Evolutionary conservation across 1,140 invertebrate species (phyloP).

Genomic region (Drosophila lacteicornis): DNA sequence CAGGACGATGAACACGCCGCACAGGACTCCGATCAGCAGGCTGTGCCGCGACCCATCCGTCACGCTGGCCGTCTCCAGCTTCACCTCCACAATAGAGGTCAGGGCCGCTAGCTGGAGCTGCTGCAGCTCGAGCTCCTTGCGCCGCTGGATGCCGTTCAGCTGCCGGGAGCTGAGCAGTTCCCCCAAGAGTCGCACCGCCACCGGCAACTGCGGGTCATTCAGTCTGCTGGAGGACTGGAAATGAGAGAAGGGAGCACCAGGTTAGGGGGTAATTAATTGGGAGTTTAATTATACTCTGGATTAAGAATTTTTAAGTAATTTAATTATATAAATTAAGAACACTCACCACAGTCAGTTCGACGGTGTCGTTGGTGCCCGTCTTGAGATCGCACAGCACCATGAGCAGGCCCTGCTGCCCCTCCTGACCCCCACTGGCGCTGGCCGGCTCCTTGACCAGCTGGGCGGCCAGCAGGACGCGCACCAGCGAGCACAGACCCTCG

Average conservation of each 20-base stretch:
- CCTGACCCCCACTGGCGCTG: slow-evolving; percentile 8
- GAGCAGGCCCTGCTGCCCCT: slow-evolving; percentile 85
- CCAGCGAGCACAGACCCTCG: slow-evolving; percentile 89
- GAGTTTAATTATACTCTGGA: not conserved
- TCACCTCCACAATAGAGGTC: slow-evolving; percentile 92
- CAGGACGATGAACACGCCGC: slow-evolving; percentile 85
- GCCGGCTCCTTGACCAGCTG: slow-evolving; percentile 83
- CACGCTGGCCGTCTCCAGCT: slow-evolving; percentile 85
- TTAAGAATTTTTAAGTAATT: no score
- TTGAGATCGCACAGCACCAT: slow-evolving; percentile 93
- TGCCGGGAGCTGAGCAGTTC: slow-evolving; percentile 90
- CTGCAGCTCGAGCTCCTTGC: slow-evolving; percentile 81
- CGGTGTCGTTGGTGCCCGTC: slow-evolving; percentile 90
- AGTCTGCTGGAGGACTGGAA: slow-evolving; percentile 85
- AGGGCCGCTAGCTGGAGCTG: slow-evolving; percentile 88
- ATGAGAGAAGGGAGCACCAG: not conserved
- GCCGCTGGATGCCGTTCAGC: slow-evolving; percentile 64
- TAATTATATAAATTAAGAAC: no score
- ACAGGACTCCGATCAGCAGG: slow-evolving; percentile 86
- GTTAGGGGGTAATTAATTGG: not conserved
- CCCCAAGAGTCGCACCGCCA: slow-evolving; percentile 88
- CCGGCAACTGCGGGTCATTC: slow-evolving; percentile 87
- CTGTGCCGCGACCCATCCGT: slow-evolving; percentile 74
- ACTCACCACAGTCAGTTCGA: slow-evolving; percentile 94
- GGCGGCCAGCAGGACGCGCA: slow-evolving; percentile 89